A percentile compares a stretch with the other conserved stretches of the same genome.
phyloP scores from a whole-genome alignment of 2,888 invertebrate genomes.

The Rhagonycha fulva region DNA sequence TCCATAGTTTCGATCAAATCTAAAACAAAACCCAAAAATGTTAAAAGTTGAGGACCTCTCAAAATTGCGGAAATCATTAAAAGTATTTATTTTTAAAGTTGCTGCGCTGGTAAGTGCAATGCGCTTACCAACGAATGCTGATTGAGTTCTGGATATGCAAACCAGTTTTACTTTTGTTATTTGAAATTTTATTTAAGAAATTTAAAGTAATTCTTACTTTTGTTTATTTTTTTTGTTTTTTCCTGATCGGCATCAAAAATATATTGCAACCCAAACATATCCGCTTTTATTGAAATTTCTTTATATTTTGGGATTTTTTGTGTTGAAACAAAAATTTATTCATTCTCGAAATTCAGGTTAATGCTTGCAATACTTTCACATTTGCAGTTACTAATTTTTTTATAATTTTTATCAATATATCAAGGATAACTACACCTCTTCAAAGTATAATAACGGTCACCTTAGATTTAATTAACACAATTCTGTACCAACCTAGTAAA shows the following conservation, averaged over 20 bases:
- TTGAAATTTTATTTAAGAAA: neutral
- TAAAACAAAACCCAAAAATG: neutral
- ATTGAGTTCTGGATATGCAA: neutral
- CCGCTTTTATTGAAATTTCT: neutral
- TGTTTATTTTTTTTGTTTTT: neutral
- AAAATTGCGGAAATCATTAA: neutral
- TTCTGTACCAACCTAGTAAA: neutral
- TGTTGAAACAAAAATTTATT: neutral
- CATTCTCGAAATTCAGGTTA: neutral
- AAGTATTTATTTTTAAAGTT: neutral
- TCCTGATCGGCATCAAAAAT: neutral
- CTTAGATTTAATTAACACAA: neutral
- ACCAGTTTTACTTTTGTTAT: neutral
- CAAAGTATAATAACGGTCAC: neutral
- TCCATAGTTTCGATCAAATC: slow-evolving; percentile 51
- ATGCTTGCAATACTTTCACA: neutral
- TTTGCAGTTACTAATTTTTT: neutral
- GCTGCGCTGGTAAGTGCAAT: neutral
- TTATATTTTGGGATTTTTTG: neutral
- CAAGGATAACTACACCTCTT: neutral
- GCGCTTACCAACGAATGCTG: neutral
- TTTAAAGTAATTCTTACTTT: neutral
- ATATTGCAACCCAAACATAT: neutral
- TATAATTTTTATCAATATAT: neutral
- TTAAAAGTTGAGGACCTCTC: neutral